A percentile compares a stretch with the other conserved stretches of the same genome.
Conservation (phyloP, 2,113 vertebrate species). For the Amphiprion percula region DNA sequence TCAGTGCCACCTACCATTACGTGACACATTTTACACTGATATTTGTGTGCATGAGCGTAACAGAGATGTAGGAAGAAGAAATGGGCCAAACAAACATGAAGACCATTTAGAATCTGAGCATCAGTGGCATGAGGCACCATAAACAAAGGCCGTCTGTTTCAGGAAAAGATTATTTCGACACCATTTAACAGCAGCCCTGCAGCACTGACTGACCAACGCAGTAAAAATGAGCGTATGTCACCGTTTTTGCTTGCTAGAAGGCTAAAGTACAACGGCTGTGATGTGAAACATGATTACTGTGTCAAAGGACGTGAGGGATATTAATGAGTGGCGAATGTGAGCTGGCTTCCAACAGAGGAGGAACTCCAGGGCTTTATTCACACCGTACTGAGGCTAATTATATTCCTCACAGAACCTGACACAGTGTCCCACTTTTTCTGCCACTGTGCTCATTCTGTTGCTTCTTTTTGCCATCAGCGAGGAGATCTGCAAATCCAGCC, state of each 20-base stretch:
- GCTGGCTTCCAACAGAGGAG: neutral
- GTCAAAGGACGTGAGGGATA: neutral
- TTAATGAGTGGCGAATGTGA: neutral
- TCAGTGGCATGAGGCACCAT: conserved; percentile 4
- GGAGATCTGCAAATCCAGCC: neutral
- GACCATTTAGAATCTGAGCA: neutral
- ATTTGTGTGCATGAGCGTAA: neutral
- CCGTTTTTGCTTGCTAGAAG: neutral
- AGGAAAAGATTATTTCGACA: conserved; percentile 7
- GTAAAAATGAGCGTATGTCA: neutral
- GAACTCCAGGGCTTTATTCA: neutral
- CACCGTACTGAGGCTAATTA: conserved; percentile 4
- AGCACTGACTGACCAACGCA: neutral
- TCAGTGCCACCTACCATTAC: no score
- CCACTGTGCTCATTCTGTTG: neutral
- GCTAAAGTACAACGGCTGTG: neutral
- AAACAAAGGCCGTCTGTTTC: conserved; percentile 11
- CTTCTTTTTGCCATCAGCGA: neutral
- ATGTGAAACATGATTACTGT: conserved; percentile 5
- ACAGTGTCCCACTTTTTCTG: neutral
- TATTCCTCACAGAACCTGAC: neutral
- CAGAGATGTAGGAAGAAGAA: neutral
- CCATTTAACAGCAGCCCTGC: neutral
- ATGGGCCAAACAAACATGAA: neutral
- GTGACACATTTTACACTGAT: no score